These are phyloP conservation scores for Gordius sp. DNA, from an alignment of 2,888 invertebrate species.

Conservation along the genomic window DNA sequence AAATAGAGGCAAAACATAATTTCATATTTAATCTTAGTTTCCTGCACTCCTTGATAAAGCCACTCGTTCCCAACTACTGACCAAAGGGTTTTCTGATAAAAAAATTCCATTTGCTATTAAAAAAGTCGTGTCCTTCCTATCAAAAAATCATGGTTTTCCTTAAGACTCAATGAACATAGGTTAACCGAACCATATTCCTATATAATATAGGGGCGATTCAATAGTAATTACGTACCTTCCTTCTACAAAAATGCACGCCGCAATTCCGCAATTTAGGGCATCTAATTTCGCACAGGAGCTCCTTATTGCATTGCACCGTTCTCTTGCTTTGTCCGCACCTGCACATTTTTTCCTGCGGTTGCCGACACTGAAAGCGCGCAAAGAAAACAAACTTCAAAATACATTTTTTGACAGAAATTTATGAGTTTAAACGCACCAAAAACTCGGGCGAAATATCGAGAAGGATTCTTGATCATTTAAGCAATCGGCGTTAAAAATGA, in stretches of 20 bases:
- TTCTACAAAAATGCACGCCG: conserved; percentile 58
- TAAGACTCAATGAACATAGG: not conserved
- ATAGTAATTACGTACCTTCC: conserved; percentile 37
- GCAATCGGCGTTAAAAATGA: too few species aligned
- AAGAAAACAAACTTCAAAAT: not conserved
- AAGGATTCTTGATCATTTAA: too few species aligned
- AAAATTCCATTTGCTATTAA: too few species aligned
- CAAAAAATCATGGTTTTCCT: too few species aligned
- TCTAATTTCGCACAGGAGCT: conserved; percentile 59
- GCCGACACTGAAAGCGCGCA: conserved; percentile 34
- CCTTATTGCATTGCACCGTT: conserved; percentile 57
- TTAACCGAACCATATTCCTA: not conserved
- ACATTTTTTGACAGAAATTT: not conserved
- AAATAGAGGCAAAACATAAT: too few species aligned
- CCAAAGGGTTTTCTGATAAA: too few species aligned
- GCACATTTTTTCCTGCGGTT: conserved; percentile 49
- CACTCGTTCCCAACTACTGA: too few species aligned
- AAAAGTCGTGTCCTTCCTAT: too few species aligned
- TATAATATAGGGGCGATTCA: not conserved
- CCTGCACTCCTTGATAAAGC: too few species aligned
- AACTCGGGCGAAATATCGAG: too few species aligned
- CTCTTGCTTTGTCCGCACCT: conserved; percentile 50
- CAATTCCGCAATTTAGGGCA: conserved; percentile 55
- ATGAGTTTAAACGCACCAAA: too few species aligned
- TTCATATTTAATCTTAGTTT: too few species aligned